phyloP scores from a whole-genome alignment of 2,888 invertebrate species.

The Acronicta psi region DNA sequence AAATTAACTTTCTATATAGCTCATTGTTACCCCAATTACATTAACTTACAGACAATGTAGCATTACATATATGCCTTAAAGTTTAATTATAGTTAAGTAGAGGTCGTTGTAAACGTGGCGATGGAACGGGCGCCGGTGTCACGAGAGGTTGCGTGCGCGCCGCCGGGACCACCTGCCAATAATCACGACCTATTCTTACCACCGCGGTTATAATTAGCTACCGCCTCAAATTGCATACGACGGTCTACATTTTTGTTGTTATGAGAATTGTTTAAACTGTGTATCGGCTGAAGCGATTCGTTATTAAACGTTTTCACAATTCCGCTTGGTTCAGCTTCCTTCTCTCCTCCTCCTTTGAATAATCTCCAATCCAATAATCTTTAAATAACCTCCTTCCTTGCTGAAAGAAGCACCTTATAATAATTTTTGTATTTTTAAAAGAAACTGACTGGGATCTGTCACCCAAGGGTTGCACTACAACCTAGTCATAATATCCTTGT shows the following conservation, averaged over 20 bases:
- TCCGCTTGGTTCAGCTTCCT: too few relatives aligned
- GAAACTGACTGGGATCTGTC: too few relatives aligned
- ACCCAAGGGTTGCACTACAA: too few relatives aligned
- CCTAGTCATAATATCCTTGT: too few relatives aligned
- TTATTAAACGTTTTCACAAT: too few relatives aligned
- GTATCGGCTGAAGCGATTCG: neutral
- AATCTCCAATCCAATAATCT: too few relatives aligned
- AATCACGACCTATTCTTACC: slow-evolving; percentile 72
- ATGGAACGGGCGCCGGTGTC: slow-evolving; percentile 60
- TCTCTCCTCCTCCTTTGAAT: too few relatives aligned
- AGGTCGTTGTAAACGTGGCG: slow-evolving; percentile 63
- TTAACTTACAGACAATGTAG: slow-evolving; percentile 21
- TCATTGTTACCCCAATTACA: neutral
- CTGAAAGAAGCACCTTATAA: too few relatives aligned
- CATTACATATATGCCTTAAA: slow-evolving; percentile 36
- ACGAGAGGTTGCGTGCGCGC: slow-evolving; percentile 82
- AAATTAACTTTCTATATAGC: too few relatives aligned
- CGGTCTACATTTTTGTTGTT: slow-evolving; percentile 34
- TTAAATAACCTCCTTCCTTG: too few relatives aligned
- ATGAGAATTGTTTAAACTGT: slow-evolving; percentile 19
- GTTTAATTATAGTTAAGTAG: slow-evolving; percentile 75
- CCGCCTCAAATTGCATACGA: slow-evolving; percentile 67
- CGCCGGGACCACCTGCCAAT: slow-evolving; percentile 75
- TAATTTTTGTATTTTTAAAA: too few relatives aligned
- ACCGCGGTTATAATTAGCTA: slow-evolving; percentile 69